Conservation (phyloP, 2,888 invertebrate genomes). For the Apodemia hepburni region DNA sequence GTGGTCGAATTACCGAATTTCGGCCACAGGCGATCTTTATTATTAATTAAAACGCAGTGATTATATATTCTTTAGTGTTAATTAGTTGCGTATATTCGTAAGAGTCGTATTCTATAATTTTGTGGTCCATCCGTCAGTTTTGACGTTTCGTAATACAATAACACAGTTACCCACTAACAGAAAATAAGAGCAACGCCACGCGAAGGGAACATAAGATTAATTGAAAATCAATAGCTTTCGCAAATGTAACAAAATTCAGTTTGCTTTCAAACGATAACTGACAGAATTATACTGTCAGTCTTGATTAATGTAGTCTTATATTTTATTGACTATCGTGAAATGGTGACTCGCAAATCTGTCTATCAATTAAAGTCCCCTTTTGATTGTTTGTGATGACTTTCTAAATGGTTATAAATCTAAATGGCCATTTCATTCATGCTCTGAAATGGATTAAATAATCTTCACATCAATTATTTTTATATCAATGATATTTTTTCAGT, state of each 20-base stretch:
- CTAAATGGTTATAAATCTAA: constrained; percentile 23
- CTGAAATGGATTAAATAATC: constrained; percentile 4
- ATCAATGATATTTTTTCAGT: constrained; percentile 51
- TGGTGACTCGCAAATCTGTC: constrained; percentile 46
- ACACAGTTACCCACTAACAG: constrained; percentile 13
- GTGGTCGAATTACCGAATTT: too few relatives aligned
- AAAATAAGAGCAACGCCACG: constrained; percentile 60
- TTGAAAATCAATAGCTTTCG: constrained; percentile 73
- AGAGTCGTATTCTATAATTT: background rate
- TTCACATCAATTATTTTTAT: constrained; percentile 1
- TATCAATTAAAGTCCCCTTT: constrained; percentile 31
- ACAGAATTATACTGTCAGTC: constrained; percentile 63
- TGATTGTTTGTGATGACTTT: constrained; percentile 33
- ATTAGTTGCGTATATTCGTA: too few relatives aligned
- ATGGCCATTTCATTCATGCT: constrained; percentile 7
- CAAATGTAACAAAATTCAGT: constrained; percentile 69
- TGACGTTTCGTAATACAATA: constrained; percentile 16
- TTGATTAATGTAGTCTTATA: constrained; percentile 69
- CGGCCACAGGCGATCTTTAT: too few relatives aligned
- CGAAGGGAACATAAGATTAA: constrained; percentile 71
- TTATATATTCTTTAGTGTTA: too few relatives aligned
- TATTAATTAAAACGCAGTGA: too few relatives aligned
- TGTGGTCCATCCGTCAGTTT: constrained; percentile 18
- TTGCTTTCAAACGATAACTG: constrained; percentile 64
- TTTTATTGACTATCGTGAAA: constrained; percentile 55